Evolutionary conservation across 2,888 invertebrate species (phyloP), one percentile per base, ranked within the genome.

Genomic region (Rotaria sp.): DNA sequence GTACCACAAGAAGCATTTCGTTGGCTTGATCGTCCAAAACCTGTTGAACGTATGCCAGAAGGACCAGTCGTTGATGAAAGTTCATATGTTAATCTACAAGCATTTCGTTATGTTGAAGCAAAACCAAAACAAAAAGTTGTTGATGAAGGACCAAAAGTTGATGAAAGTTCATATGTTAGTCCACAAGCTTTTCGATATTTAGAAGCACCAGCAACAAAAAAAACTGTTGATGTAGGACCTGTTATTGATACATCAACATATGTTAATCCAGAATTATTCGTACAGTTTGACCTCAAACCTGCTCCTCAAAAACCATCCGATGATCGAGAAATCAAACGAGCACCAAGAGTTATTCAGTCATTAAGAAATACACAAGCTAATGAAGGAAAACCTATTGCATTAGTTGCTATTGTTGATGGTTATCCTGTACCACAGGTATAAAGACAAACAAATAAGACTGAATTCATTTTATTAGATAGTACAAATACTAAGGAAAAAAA

Each of bases 131-230:
- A 21, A 38, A 80, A 45, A 80, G 11, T 35, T 57, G 55, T 85
- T 59, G 35, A 86, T 48, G 52, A 57, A 21, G 85, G 75, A 50
- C 86, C 86, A 15, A 89, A 88, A 85, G 90, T 91, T 87, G 91
- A 91, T 87, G 90, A 90, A 80, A 90, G 90, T 38, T 90, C 91
- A 15, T 91, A 90, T 88, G 90, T 91, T 59, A 89, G 89, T 50
- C 89, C 90, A n/a, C 90, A 91, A 74, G 90, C 91, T 10, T 89
- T 91, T 59, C 48, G 13, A 38, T 80, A 85, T 24, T 48, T 86
- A 18, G 86, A 86, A 55, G 45, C 80, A 21, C 26, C 80, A 45
- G 84, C 84, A 35, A 2, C 26, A 21, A 41, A 41, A 24, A 80
- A 45, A 45, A 11, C 0, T 35, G 55, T 85, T 48, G 38, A 86